Conservation (phyloP, 2,797 vertebrate genomes). For the Distichodus sexfasciatus region DNA sequence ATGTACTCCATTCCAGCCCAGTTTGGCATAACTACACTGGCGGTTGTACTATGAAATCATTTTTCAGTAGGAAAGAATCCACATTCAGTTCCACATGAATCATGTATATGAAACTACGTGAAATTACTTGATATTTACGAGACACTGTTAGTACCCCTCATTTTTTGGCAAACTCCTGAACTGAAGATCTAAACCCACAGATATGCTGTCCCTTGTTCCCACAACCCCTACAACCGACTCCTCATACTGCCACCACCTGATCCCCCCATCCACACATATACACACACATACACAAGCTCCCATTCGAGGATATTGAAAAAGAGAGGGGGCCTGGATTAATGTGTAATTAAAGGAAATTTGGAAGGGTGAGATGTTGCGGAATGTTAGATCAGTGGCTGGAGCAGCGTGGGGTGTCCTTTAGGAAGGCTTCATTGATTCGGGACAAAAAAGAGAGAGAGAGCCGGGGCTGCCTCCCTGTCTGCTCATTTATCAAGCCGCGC, state of each 20-base stretch:
- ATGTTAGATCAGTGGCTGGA: conserved; percentile 99
- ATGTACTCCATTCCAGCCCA: conserved; percentile 16
- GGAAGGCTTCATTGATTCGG: conserved; percentile 99
- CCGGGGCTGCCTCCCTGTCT: conserved; percentile 95
- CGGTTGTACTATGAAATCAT: neutral
- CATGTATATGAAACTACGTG: no score
- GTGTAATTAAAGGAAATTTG: conserved; percentile 99
- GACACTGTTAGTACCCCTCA: neutral
- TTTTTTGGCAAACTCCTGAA: conserved; percentile 54
- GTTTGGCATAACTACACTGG: neutral
- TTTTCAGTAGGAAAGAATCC: neutral
- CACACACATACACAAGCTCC: no score
- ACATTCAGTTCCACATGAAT: no score
- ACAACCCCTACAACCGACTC: conserved; percentile 76
- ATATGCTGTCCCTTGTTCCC: conserved; percentile 76
- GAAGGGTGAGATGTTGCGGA: conserved; percentile 98
- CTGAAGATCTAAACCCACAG: conserved; percentile 69
- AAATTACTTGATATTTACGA: conserved; percentile 1
- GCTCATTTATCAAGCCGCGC: conserved; percentile 99
- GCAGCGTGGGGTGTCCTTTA: conserved; percentile 99
- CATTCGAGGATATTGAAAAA: conserved; percentile 94
- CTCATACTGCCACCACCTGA: conserved; percentile 66
- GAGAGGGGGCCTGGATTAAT: conserved; percentile 96
- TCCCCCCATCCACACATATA: conserved; percentile 61
- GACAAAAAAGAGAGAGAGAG: conserved; percentile 90